Conservation (phyloP, 2,888 invertebrate species). For the Chymomyza amoena region DNA sequence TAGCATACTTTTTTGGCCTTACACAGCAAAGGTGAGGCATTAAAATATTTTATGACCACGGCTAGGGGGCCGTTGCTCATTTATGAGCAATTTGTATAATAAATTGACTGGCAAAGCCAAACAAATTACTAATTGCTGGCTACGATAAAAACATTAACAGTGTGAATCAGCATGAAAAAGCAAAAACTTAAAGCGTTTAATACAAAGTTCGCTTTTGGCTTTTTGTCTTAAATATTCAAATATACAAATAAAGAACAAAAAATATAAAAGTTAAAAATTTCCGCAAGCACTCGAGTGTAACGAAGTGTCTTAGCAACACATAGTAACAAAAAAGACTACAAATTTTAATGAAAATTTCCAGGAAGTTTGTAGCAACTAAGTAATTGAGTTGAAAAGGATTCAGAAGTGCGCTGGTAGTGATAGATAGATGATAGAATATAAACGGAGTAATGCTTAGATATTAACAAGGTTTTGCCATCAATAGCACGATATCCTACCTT, state of each 20-base stretch:
- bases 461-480: too few relatives aligned
- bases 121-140: slow-evolving; percentile 65
- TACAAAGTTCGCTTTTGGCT: slow-evolving; percentile 18
- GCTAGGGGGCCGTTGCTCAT: slow-evolving; percentile 18
- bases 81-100: slow-evolving; percentile 37
- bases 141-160: slow-evolving; percentile 19
- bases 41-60: slow-evolving; percentile 44
- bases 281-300: slow-evolving; percentile 37
- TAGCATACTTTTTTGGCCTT: slow-evolving; percentile 38
- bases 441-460: too few relatives aligned
- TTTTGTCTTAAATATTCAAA: background rate
- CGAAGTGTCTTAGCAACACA: slow-evolving; percentile 24
- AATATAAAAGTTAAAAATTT: too few relatives aligned
- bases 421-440: too few relatives aligned
- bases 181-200: background rate
- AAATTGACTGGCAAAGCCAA: slow-evolving; percentile 47
- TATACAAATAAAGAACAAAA: background rate
- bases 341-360: too few relatives aligned
- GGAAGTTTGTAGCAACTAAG: too few relatives aligned
- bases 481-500: too few relatives aligned
- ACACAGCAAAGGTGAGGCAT: slow-evolving; percentile 22
- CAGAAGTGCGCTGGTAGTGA: too few relatives aligned
- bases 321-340: too few relatives aligned
- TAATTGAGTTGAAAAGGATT: too few relatives aligned
- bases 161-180: slow-evolving; percentile 5